Base-by-base conservation (phyloP, 2,888 invertebrate species). In the Eristalinus aeneus region DNA sequence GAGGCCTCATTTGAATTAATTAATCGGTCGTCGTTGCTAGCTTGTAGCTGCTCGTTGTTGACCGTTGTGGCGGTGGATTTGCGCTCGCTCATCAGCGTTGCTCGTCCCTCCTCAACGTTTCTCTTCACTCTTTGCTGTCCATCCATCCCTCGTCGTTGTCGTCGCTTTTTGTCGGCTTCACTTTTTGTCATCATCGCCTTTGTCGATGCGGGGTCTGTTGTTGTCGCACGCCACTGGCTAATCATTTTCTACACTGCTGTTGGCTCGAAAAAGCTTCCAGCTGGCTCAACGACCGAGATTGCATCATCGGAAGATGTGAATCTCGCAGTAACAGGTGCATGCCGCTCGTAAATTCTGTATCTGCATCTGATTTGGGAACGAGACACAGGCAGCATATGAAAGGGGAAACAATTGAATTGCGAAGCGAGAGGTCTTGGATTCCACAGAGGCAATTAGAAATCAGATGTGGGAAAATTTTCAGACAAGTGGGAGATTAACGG, bases 1-100 rank as follows among this genome's bases (percentile, higher is more conserved):
- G 56, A 27, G 64, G 60, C 69, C 69, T 58, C 58, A 69, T 75
- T 68, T 72, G 61, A 84, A 71, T 84, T 75, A 84, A 84, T 84
- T 79, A 84, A 64, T 79, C 61, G 31, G 20, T 32, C 56, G 60
- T 39, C 20, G 46, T 46, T 27, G 27, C 5, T 5, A 27, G n/a
- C 27, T 27, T 2, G 27, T 5, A 5, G 27, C 5, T 27, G 27
- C 2, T 27, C 27, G 27, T 27, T n/a, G n/a, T n/a, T n/a, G n/a
- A n/a, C n/a, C n/a, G n/a, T n/a, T n/a, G n/a, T n/a, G n/a, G n/a
- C n/a, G n/a, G n/a, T n/a, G n/a, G n/a, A n/a, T n/a, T n/a, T n/a
- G n/a, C n/a, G n/a, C n/a, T n/a, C n/a, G n/a, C n/a, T n/a, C n/a
- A n/a, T n/a, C n/a, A n/a, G n/a, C n/a, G n/a, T 27, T 27, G 27